Evolutionary conservation across 2,888 invertebrate species (phyloP).

Genomic region (Hydroisotoma schaefferi): DNA sequence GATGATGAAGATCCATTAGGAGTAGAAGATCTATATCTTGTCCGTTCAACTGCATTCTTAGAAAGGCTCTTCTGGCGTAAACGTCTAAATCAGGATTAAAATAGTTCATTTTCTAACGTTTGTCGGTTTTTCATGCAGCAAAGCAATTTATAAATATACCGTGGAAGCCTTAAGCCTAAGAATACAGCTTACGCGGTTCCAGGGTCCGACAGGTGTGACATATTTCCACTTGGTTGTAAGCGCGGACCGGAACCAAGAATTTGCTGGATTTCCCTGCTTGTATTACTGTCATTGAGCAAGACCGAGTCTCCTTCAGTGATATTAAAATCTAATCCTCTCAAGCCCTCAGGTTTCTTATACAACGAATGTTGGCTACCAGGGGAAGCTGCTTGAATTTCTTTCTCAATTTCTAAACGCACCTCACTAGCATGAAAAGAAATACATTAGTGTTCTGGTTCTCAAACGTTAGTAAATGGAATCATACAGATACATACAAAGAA

Average conservation of each 20-base stretch:
- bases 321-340: constrained; percentile 12
- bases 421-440: constrained; percentile 31
- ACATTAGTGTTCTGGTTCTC: neutral
- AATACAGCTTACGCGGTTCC: too few relatives aligned
- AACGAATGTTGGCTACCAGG: neutral
- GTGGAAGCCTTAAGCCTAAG: too few relatives aligned
- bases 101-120: too few relatives aligned
- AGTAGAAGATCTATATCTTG: too few relatives aligned
- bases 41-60: too few relatives aligned
- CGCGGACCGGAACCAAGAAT: constrained; percentile 26
- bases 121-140: too few relatives aligned
- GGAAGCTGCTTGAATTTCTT: constrained; percentile 34
- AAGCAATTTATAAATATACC: too few relatives aligned
- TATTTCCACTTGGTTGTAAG: too few relatives aligned
- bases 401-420: constrained; percentile 33
- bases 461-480: neutral
- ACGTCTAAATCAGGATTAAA: too few relatives aligned
- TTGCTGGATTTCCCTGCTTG: constrained; percentile 33
- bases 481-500: constrained; percentile 1
- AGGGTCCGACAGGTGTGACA: too few relatives aligned
- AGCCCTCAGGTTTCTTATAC: constrained; percentile 14
- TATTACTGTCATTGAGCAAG: constrained; percentile 34
- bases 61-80: too few relatives aligned
- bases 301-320: constrained; percentile 17
- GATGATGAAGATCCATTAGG: too few relatives aligned